Evolutionary conservation across 1,140 invertebrate species (phyloP).

Genomic region (Zophobas atratus): DNA sequence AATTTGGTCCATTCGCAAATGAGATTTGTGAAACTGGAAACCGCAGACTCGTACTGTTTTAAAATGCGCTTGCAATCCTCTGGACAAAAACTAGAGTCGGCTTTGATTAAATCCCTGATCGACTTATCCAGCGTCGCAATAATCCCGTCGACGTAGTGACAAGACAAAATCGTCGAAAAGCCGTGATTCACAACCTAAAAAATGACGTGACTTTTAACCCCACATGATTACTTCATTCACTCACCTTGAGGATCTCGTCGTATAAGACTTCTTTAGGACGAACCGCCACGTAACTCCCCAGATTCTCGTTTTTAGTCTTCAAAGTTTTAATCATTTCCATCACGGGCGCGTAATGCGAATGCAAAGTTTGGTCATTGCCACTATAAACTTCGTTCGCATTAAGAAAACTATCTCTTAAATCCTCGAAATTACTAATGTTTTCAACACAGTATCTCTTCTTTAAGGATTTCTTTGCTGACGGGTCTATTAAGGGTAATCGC

Average conservation of each 20-base stretch:
- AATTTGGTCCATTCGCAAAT: conserved; percentile 72
- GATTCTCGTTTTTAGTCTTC: conserved; percentile 63
- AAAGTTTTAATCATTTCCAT: conserved; percentile 63
- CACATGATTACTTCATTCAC: conserved; percentile 10
- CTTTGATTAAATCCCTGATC: conserved; percentile 29
- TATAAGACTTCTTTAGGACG: conserved; percentile 74
- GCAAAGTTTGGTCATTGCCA: conserved; percentile 54
- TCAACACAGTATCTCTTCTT: conserved; percentile 78
- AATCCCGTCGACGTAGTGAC: conserved; percentile 35
- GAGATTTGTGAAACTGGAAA: conserved; percentile 58
- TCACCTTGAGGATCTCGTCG: conserved; percentile 64
- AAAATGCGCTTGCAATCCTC: conserved; percentile 5
- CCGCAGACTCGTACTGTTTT: conserved; percentile 51
- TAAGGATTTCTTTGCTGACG: conserved; percentile 79
- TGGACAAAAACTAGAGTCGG: background rate
- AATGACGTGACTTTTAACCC: conserved; percentile 4
- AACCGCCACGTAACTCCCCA: conserved; percentile 70
- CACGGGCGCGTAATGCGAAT: conserved; percentile 66
- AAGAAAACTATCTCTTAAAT: conserved; percentile 59
- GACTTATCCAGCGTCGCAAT: background rate
- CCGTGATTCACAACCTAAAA: conserved; percentile 58
- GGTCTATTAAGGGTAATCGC: conserved; percentile 77
- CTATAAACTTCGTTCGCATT: conserved; percentile 60
- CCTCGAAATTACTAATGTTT: conserved; percentile 67
- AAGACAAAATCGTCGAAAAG: conserved; percentile 58